phyloP scores from a whole-genome alignment of 1,140 invertebrate genomes.

The Ridgeia piscesae region DNA sequence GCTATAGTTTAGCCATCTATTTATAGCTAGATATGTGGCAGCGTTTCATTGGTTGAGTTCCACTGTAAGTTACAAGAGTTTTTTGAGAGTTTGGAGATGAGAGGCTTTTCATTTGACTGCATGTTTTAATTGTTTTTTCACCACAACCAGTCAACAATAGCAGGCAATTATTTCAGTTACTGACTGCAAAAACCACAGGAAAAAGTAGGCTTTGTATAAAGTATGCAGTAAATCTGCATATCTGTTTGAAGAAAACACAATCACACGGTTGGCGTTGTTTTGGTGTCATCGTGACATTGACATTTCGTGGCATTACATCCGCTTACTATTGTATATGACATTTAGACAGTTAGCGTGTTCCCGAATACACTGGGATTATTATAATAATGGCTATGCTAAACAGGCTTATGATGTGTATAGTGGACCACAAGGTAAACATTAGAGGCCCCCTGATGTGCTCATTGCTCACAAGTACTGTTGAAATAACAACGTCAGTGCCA shows the following conservation, averaged over 20 bases:
- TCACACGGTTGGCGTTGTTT: no score
- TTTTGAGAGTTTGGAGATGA: no score
- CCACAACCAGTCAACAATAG: no score
- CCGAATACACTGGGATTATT: no score
- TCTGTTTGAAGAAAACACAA: not conserved
- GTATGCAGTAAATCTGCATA: not conserved
- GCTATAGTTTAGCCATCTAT: no score
- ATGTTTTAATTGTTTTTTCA: no score
- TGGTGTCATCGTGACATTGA: not conserved
- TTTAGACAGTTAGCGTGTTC: not conserved
- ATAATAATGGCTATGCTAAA: not conserved
- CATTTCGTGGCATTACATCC: not conserved
- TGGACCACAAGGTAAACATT: not conserved
- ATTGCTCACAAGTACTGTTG: not conserved
- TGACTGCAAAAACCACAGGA: no score
- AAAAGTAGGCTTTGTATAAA: not conserved
- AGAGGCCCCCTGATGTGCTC: not conserved
- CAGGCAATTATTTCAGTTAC: no score
- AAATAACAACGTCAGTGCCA: not conserved
- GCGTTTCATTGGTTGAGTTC: no score
- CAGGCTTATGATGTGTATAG: not conserved
- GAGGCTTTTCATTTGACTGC: no score
- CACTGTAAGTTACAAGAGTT: no score
- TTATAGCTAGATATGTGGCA: no score
- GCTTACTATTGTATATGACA: not conserved